A percentile compares a stretch with the other conserved stretches of the same genome.
These are phyloP conservation scores for Sylvilagus floridanus DNA, from an alignment of 2,797 vertebrate genomes.

Conservation along the genomic window DNA sequence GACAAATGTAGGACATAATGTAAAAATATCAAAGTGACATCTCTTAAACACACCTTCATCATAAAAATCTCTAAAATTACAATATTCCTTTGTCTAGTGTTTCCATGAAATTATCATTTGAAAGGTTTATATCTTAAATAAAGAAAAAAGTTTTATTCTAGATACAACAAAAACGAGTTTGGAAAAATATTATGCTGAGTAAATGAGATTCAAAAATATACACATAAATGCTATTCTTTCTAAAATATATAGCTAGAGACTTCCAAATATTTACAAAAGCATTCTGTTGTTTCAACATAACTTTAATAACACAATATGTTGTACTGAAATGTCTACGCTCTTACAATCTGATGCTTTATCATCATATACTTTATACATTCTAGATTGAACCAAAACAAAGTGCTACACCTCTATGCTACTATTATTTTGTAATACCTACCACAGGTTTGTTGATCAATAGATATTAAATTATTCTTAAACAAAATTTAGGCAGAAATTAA, in stretches of 20 bases:
- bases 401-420: constrained; percentile 38
- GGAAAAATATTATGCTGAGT: constrained; percentile 64
- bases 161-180: constrained; percentile 88
- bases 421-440: background rate
- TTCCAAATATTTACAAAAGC: constrained; percentile 69
- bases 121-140: constrained; percentile 88
- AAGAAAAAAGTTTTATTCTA: constrained; percentile 88
- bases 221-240: constrained; percentile 59
- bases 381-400: constrained; percentile 71
- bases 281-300: constrained; percentile 66
- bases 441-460: background rate
- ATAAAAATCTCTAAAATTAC: constrained; percentile 93
- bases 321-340: constrained; percentile 77
- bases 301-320: constrained; percentile 70
- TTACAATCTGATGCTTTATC: constrained; percentile 69
- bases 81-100: constrained; percentile 92
- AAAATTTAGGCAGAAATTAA: constrained; percentile 8
- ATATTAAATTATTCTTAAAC: constrained; percentile 31
- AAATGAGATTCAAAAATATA: constrained; percentile 78
- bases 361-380: constrained; percentile 55
- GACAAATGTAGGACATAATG: constrained; percentile 99
- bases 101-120: constrained; percentile 89
- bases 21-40: constrained; percentile 99
- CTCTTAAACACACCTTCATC: constrained; percentile 94
- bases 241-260: constrained; percentile 56